Percentiles rank a stretch among this genome's conserved stretches.
Evolutionary conservation across 2,797 vertebrate genomes (phyloP).

Genomic region (Sebastes jordani): DNA sequence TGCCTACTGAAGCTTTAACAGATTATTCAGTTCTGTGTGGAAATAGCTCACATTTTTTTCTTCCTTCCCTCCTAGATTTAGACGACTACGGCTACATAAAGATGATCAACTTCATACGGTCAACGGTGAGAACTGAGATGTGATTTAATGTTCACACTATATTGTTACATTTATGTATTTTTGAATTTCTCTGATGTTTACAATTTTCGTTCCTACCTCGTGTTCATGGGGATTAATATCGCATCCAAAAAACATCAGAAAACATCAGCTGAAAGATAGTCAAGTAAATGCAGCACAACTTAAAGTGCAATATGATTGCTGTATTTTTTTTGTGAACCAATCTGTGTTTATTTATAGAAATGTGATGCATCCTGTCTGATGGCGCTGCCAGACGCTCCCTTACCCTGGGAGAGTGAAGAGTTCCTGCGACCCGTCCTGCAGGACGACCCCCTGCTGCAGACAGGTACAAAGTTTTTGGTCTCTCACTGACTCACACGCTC

Average conservation of each 20-base stretch:
- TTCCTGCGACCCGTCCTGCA: conserved; percentile 89
- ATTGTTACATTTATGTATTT: background rate
- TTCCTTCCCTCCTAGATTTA: conserved; percentile 79
- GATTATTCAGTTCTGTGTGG: background rate
- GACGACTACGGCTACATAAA: conserved; percentile 96
- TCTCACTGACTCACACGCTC: background rate
- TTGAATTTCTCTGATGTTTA: background rate
- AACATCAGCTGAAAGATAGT: background rate
- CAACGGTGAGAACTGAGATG: conserved; percentile 81
- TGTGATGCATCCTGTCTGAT: conserved; percentile 82
- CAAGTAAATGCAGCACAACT: background rate
- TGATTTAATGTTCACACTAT: background rate
- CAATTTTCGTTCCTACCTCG: background rate
- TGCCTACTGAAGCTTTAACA: too few species aligned
- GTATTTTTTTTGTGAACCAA: background rate
- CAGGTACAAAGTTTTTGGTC: conserved; percentile 79
- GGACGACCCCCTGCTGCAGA: conserved; percentile 92
- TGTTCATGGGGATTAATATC: background rate
- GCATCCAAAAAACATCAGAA: too few species aligned
- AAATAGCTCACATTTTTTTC: background rate
- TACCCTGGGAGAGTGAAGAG: conserved; percentile 92
- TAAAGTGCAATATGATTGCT: background rate
- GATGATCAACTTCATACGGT: conserved; percentile 93
- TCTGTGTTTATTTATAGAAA: conserved; percentile 78
- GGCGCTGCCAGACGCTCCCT: conserved; percentile 64